These are phyloP conservation scores for Protobothrops flavoviridis DNA, from an alignment of 2,113 vertebrate species.

Conservation along the genomic window DNA sequence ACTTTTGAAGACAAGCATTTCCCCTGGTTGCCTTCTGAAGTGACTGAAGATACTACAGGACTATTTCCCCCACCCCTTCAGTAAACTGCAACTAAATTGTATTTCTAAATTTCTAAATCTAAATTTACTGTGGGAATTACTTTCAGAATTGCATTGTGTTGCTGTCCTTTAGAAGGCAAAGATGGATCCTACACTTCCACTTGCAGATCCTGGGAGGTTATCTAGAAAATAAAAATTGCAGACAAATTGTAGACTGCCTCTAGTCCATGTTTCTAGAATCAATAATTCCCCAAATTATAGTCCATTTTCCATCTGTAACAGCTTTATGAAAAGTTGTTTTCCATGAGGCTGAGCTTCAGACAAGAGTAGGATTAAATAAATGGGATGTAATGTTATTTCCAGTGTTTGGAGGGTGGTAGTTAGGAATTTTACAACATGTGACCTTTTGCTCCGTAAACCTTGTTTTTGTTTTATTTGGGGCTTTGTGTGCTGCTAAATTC, in stretches of 20 bases:
- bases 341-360: not conserved
- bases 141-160: not conserved
- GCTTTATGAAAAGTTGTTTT: not conserved
- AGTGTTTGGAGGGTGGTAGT: not conserved
- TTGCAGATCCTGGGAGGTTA: not conserved
- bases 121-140: not conserved
- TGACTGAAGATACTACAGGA: not conserved
- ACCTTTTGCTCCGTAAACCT: not conserved
- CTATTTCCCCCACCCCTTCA: not conserved
- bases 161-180: not conserved
- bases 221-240: not conserved
- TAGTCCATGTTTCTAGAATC: not conserved
- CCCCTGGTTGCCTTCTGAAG: not conserved
- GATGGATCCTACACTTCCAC: not conserved
- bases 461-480: conserved; percentile 21
- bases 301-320: not conserved
- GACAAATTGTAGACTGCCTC: not conserved
- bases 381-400: not conserved
- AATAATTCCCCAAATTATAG: not conserved
- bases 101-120: not conserved
- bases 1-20: too few species aligned
- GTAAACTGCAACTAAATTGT: not conserved
- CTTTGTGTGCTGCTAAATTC: conserved; percentile 39
- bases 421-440: conserved; percentile 24
- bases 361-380: conserved; percentile 8